Percentiles rank a stretch among this genome's conserved stretches.
phyloP scores from a whole-genome alignment of 2,888 invertebrate species.

The Dorcus parallelipipedus region DNA sequence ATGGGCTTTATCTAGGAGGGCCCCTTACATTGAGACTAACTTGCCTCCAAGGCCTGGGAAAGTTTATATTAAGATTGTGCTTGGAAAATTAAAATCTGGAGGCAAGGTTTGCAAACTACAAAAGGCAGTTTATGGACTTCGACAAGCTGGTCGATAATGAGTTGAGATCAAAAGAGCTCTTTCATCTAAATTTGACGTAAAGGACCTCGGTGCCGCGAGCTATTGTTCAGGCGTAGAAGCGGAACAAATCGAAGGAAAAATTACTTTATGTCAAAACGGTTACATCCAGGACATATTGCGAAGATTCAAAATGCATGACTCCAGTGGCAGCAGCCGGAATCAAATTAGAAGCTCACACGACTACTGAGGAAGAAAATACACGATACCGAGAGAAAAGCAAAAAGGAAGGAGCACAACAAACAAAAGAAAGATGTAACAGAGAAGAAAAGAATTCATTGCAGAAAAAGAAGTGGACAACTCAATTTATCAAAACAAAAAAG shows the following conservation, averaged over 20 bases:
- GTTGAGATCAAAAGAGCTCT: too few relatives aligned
- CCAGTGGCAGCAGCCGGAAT: slow-evolving; percentile 6
- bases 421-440: too few relatives aligned
- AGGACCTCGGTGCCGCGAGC: slow-evolving; percentile 15
- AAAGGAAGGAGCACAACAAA: too few relatives aligned
- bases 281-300: slow-evolving; percentile 19
- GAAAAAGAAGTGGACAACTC: too few relatives aligned
- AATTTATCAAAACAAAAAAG: too few relatives aligned
- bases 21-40: too few relatives aligned
- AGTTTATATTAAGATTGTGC: too few relatives aligned
- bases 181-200: slow-evolving; percentile 14
- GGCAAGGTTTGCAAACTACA: background rate
- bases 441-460: too few relatives aligned
- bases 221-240: slow-evolving; percentile 24
- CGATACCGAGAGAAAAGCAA: background rate
- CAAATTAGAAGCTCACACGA: background rate
- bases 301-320: slow-evolving; percentile 19
- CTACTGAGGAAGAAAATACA: background rate
- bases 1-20: too few relatives aligned
- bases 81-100: too few relatives aligned
- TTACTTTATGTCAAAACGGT: slow-evolving; percentile 15
- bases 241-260: slow-evolving; percentile 6
- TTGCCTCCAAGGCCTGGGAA: too few relatives aligned
- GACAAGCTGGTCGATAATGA: too few relatives aligned
- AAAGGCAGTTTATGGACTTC: background rate